Conservation (phyloP, 2,888 invertebrate species). For the Ophion costatus region DNA sequence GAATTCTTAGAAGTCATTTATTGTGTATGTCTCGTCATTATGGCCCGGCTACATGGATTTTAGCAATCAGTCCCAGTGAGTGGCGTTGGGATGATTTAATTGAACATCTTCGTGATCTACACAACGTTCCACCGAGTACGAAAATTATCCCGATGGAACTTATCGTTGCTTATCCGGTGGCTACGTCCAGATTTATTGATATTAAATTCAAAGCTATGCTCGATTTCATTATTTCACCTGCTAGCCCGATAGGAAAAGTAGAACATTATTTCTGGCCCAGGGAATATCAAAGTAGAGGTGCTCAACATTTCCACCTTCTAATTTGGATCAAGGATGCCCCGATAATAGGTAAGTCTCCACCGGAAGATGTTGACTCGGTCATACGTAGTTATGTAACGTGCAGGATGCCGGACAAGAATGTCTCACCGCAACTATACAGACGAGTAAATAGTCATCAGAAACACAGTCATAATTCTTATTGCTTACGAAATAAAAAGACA, state of each 20-base stretch:
- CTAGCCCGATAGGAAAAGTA: conserved; percentile 70
- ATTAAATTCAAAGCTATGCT: conserved; percentile 75
- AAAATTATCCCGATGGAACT: conserved; percentile 66
- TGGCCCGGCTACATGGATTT: conserved; percentile 72
- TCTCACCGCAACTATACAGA: too few species aligned
- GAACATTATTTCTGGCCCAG: conserved; percentile 69
- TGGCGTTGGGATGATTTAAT: conserved; percentile 73
- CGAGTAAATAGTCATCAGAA: too few species aligned
- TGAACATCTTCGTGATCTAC: conserved; percentile 70
- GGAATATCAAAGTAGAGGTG: conserved; percentile 69
- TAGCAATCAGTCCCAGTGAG: conserved; percentile 64
- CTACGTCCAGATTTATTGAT: conserved; percentile 76
- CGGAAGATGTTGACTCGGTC: conserved; percentile 68
- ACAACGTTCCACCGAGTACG: conserved; percentile 65
- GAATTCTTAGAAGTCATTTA: conserved; percentile 64
- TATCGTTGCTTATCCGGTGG: conserved; percentile 74
- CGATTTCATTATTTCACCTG: conserved; percentile 71
- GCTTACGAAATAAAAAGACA: too few species aligned
- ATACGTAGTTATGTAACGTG: conserved; percentile 70
- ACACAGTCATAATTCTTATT: too few species aligned
- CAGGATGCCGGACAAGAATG: too few species aligned
- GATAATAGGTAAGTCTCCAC: conserved; percentile 64
- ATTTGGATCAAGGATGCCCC: conserved; percentile 66
- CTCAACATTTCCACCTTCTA: conserved; percentile 64
- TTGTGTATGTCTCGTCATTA: conserved; percentile 69